Evolutionary conservation across 2,797 vertebrate genomes (phyloP), one percentile per base, ranked within the genome.

Genomic region (Phaenicophaeus curvirostris): DNA sequence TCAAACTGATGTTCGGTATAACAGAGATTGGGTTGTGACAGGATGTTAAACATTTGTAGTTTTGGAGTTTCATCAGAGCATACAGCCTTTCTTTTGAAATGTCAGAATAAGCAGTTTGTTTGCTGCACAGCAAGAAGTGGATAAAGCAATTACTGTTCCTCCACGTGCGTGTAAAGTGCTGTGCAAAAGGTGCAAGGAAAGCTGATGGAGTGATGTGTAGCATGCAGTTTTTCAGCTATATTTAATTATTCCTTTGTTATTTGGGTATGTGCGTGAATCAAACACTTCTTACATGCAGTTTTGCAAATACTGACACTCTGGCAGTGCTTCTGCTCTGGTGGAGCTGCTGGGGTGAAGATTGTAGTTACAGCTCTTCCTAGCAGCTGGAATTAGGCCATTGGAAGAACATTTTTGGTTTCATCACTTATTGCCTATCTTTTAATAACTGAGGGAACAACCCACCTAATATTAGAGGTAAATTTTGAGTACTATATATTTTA

Each of bases 11-110:
- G 50, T 80, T 80, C 75, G 86, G 44, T 53, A 76, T 55, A 61
- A 41, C 39, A 72, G 79, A 84, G 69, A 33, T 57, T 4, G 5
- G 23, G 31, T 86, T 94, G 76, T 5, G 11, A 66, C 69, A 87
- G 54, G 37, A 35, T 65, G 54, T 91, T 87, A 87, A 96, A 91
- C 24, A 50, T 89, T 92, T 92, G 81, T 50, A 58, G 33, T 76
- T 63, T 31, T 30, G 42, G 63, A 88, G 33, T 91, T 93, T 73
- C 59, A 48, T 90, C 73, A 71, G 35, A 57, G 41, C 20, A 14
- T 15, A 12, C 67, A 42, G 25, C 31, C 37, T 86, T 80, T 76
- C 66, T 90, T 92, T 78, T 39, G 69, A 69, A 53, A 28, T 25
- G 28, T 48, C 53, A 55, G 48, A 76, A 69, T 57, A 63, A 88